Evolutionary conservation across 1,140 invertebrate species (phyloP).

Genomic region (Neuroterus valhalla): DNA sequence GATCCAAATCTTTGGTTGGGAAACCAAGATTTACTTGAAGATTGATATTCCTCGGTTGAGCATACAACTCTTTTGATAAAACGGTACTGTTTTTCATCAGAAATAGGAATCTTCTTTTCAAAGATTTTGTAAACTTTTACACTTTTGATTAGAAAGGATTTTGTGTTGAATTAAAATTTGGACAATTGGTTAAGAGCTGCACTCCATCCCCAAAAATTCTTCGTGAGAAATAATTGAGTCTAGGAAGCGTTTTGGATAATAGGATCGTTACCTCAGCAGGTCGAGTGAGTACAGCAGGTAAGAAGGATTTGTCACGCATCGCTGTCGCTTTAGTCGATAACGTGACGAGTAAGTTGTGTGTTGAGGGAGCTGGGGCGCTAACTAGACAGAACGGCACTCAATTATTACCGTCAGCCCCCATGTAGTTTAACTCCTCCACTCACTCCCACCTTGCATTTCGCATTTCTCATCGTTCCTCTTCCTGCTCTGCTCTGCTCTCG

Average conservation of each 20-base stretch:
- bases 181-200: too few relatives aligned
- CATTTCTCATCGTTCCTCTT: constrained; percentile 47
- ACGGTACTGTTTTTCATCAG: too few relatives aligned
- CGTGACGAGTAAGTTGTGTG: constrained; percentile 63
- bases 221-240: background rate
- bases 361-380: constrained; percentile 64
- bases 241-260: background rate
- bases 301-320: constrained; percentile 73
- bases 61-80: too few relatives aligned
- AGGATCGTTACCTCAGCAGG: background rate
- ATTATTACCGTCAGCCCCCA: constrained; percentile 75
- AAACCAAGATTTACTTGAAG: too few relatives aligned
- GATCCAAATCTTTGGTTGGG: too few relatives aligned
- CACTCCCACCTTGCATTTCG: constrained; percentile 34
- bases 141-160: too few relatives aligned
- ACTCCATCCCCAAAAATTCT: too few relatives aligned
- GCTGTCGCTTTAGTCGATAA: constrained; percentile 70
- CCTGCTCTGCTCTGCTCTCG: too few relatives aligned
- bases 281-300: constrained; percentile 44
- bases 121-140: too few relatives aligned
- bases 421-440: constrained; percentile 69
- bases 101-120: too few relatives aligned
- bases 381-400: constrained; percentile 75
- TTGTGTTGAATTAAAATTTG: too few relatives aligned
- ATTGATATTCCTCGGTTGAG: too few relatives aligned